These are phyloP conservation scores for Gopherus evgoodei DNA, from an alignment of 2,113 vertebrate genomes.

Conservation along the genomic window DNA sequence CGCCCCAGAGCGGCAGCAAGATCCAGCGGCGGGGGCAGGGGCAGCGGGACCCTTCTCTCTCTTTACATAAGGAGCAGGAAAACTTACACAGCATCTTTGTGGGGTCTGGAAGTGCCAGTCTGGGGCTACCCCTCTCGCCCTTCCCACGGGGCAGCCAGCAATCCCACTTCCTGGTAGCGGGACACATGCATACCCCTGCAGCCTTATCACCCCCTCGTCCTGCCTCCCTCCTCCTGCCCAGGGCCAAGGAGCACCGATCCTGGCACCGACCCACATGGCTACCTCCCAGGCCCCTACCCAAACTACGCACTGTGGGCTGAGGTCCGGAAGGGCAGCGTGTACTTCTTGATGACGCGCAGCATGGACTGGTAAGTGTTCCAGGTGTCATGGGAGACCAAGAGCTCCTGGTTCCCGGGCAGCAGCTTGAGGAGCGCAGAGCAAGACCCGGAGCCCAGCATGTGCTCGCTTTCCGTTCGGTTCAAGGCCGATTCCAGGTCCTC, in stretches of 20 bases:
- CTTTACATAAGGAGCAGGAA: neutral
- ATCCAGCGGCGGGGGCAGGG: neutral
- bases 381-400: conserved; percentile 94
- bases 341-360: conserved; percentile 95
- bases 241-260: neutral
- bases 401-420: conserved; percentile 86
- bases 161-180: neutral
- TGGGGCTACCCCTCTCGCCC: neutral
- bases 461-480: conserved; percentile 81
- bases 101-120: too few species aligned
- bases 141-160: neutral
- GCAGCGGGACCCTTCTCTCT: neutral
- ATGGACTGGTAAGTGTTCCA: conserved; percentile 93
- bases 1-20: neutral
- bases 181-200: neutral
- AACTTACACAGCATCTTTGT: neutral
- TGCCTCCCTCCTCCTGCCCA: neutral
- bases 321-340: conserved; percentile 84
- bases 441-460: conserved; percentile 86
- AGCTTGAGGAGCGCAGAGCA: conserved; percentile 96
- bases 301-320: conserved; percentile 78
- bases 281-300: neutral
- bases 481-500: conserved; percentile 92
- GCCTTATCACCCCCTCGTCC: neutral
- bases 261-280: accelerated